phyloP scores from a whole-genome alignment of 1,140 invertebrate genomes.

The Papilio dardanus region DNA sequence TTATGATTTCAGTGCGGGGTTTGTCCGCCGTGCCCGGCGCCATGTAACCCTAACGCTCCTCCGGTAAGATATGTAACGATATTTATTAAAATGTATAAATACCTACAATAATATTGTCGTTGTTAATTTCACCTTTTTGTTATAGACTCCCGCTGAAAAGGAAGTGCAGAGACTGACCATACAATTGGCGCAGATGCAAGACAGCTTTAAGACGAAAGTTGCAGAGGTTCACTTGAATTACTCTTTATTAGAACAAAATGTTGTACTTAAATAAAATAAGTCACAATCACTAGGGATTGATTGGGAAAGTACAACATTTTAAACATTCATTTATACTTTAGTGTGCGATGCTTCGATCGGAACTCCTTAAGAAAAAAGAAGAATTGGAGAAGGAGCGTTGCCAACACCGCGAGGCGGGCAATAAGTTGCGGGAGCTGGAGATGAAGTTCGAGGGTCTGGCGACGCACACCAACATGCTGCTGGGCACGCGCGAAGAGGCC shows the following conservation, averaged over 20 bases:
- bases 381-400: conserved; percentile 74
- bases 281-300: background rate
- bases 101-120: background rate
- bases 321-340: conserved; percentile 44
- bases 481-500: conserved; percentile 84
- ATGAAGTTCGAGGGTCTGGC: conserved; percentile 73
- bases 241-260: background rate
- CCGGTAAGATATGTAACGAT: conserved; percentile 53
- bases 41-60: conserved; percentile 69
- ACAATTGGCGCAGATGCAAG: conserved; percentile 67
- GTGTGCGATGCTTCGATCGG: conserved; percentile 72
- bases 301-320: conserved; percentile 16
- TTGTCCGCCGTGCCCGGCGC: conserved; percentile 70
- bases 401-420: conserved; percentile 66
- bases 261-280: background rate
- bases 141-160: conserved; percentile 71
- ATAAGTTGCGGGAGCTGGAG: conserved; percentile 69
- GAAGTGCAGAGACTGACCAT: conserved; percentile 70
- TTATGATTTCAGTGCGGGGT: conserved; percentile 67
- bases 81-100: background rate
- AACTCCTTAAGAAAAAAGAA: conserved; percentile 69
- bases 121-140: conserved; percentile 16
- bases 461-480: conserved; percentile 69
- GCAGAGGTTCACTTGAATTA: conserved; percentile 58
- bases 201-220: conserved; percentile 75